Conservation (phyloP, 2,797 vertebrate genomes). For the Falco columbarius region DNA sequence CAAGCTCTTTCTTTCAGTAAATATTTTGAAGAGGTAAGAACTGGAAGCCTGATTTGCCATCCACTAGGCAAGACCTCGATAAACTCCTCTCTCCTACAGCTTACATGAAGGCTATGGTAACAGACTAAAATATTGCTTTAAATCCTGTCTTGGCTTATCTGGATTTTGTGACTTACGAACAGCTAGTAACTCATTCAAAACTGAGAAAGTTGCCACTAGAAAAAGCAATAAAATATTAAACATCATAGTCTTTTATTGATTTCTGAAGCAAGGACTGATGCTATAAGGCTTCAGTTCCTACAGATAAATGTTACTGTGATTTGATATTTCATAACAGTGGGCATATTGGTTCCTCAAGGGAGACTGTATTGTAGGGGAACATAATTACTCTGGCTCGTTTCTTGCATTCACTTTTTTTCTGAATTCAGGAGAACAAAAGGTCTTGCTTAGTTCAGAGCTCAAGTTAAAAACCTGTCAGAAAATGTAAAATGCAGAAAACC, state of each 20-base stretch:
- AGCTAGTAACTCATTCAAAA: neutral
- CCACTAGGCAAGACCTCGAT: neutral
- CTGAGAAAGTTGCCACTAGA: neutral
- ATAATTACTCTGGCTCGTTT: slow-evolving; percentile 4
- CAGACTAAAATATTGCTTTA: neutral
- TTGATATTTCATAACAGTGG: slow-evolving; percentile 28
- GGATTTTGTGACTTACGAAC: slow-evolving; percentile 25
- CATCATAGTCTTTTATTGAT: neutral
- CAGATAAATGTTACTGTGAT: slow-evolving; percentile 43
- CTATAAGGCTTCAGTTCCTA: neutral
- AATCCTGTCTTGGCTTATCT: neutral
- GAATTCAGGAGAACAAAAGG: neutral
- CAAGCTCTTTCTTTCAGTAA: neutral
- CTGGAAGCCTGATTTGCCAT: neutral
- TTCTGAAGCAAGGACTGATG: neutral
- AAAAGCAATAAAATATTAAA: slow-evolving; percentile 46
- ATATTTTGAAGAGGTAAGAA: neutral
- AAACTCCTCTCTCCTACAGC: neutral
- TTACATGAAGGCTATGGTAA: neutral
- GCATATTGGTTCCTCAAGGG: slow-evolving; percentile 5
- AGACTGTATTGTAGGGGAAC: neutral
- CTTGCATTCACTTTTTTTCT: neutral
- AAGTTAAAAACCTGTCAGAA: neutral
- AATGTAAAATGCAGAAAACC: neutral
- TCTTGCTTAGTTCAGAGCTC: neutral